Base-by-base conservation (phyloP, 1,140 invertebrate genomes). In the Monomorium pharaonis region DNA sequence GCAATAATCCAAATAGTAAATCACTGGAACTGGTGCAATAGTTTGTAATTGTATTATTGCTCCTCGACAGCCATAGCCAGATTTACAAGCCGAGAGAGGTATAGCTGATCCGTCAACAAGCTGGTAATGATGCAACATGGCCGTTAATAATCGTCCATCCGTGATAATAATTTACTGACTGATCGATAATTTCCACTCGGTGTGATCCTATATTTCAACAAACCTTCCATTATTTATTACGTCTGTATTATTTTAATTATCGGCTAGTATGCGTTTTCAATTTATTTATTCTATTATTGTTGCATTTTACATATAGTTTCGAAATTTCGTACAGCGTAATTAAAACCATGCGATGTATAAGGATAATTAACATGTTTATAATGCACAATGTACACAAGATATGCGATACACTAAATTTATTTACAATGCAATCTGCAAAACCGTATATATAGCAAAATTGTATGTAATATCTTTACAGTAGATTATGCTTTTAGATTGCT, bases 31-130 rank as follows among this genome's bases (percentile, higher is more conserved):
- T 83, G 78, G 67, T 24, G 67, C 78, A 74, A 83, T 83, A 83
- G 78, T 83, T 83, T 74, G 51, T 83, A 83, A 83, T 83, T 83
- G 78, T 83, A 74, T 83, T 83, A 83, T 83, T 72, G 67, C 78
- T 83, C 67, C 78, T 83, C 78, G 42, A 74, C 78, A 60, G 67
- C 51, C 74, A 74, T 74, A 83, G 67, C 78, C 54, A 44, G 67
- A 83, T 83, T 74, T 83, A 83, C 67, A 83, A 83, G 67, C 67
- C 37, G 78, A 27, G 51, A 70, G 78, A 70, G 65, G 24, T 63
- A 65, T 37, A 37, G 30, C 60, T 51, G 63, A 70, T 83, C 78
- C 67, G 78, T 83, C 78, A 83, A 83, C 78, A 83, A 83, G 67
- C 78, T 83, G 78, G 67, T 83, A 83, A 83, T 83, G 67, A 83